Percentiles rank a stretch among this genome's conserved stretches.
Evolutionary conservation across 2,888 invertebrate genomes (phyloP).

Genomic region (Ommatoiulus sabulosus): DNA sequence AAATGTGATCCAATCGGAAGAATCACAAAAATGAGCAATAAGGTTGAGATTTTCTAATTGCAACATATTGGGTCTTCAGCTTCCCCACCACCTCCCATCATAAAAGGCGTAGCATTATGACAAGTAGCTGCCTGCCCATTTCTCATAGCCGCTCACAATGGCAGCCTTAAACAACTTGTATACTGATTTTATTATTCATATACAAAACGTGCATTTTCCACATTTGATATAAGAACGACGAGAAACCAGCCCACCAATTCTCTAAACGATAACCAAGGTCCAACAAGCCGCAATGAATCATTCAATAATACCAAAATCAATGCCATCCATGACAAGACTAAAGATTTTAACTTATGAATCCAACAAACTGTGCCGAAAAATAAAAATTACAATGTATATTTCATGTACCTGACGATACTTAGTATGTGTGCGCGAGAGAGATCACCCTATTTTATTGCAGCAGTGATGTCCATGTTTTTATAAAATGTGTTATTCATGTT

Average conservation of each 20-base stretch:
- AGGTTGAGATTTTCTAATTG: not conserved
- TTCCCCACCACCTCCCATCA: not conserved
- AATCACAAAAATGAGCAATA: not conserved
- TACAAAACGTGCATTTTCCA: slow-evolving; percentile 17
- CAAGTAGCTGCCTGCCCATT: not conserved
- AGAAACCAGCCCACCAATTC: not conserved
- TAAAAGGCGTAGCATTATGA: not conserved
- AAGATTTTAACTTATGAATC: slow-evolving; percentile 16
- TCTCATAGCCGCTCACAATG: slow-evolving; percentile 19
- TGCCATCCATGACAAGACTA: slow-evolving; percentile 6
- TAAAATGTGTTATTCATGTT: slow-evolving; percentile 48
- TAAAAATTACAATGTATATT: slow-evolving; percentile 19
- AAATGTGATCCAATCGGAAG: not conserved
- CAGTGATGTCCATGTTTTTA: slow-evolving; percentile 42
- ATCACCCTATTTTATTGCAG: slow-evolving; percentile 47
- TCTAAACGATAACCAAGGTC: not conserved
- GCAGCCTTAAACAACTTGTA: slow-evolving; percentile 19
- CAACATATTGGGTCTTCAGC: slow-evolving; percentile 3
- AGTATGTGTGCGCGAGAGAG: slow-evolving; percentile 15
- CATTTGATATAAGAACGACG: not conserved
- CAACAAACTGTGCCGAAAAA: slow-evolving; percentile 48
- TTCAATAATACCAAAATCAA: slow-evolving; percentile 3
- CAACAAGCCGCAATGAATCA: not conserved
- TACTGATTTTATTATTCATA: slow-evolving; percentile 19
- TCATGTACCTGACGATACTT: slow-evolving; percentile 51